Evolutionary conservation across 2,888 invertebrate genomes (phyloP).

Genomic region (Smittia sp.): DNA sequence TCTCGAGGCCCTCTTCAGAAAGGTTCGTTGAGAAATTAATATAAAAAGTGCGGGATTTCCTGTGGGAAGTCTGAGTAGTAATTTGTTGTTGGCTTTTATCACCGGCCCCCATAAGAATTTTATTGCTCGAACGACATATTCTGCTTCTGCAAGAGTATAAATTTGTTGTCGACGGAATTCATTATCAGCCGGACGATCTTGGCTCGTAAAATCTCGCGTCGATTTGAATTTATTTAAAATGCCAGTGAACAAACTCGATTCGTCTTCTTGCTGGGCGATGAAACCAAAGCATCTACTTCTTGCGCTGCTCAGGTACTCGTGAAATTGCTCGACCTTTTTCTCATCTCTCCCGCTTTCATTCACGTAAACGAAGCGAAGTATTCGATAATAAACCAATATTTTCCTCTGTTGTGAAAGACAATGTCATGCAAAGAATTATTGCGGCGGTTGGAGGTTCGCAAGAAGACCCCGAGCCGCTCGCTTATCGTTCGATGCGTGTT

Average conservation of each 20-base stretch:
- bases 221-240: too few species aligned
- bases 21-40: constrained; percentile 29
- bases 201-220: too few species aligned
- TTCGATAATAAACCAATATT: background rate
- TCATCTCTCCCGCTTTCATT: background rate
- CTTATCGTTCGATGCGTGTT: constrained; percentile 28
- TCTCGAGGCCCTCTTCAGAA: background rate
- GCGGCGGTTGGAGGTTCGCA: background rate
- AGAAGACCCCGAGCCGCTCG: background rate
- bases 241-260: too few species aligned
- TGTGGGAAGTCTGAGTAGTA: constrained; percentile 38
- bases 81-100: constrained; percentile 38
- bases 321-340: background rate
- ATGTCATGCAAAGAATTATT: background rate
- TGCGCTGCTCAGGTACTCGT: background rate
- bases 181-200: too few species aligned
- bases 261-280: background rate
- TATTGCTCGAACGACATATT: background rate
- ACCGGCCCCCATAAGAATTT: constrained; percentile 7
- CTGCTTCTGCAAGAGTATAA: too few species aligned
- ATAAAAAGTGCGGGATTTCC: constrained; percentile 36
- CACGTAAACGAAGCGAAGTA: background rate
- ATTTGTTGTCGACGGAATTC: too few species aligned
- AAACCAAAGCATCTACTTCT: background rate
- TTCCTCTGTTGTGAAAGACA: background rate